Evolutionary conservation across 2,113 vertebrate genomes (phyloP).

Genomic region (Stegastes partitus): DNA sequence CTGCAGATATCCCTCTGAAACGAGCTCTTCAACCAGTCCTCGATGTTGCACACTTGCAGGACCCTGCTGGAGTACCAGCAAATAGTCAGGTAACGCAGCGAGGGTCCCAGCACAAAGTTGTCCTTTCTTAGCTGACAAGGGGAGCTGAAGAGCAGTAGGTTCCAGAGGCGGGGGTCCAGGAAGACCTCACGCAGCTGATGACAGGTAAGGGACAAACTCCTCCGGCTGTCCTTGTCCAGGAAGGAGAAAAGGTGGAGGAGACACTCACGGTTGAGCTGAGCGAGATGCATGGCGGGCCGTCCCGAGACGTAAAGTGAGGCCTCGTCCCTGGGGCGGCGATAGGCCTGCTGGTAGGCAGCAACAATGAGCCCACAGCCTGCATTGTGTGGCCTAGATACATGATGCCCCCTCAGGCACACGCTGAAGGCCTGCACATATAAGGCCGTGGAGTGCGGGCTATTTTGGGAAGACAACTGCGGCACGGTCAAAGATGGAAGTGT

Average conservation of each 20-base stretch:
- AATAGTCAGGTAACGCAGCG: slow-evolving; percentile 88
- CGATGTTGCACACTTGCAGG: slow-evolving; percentile 91
- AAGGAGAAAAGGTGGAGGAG: slow-evolving; percentile 95
- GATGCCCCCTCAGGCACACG: slow-evolving; percentile 79
- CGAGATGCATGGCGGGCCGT: slow-evolving; percentile 86
- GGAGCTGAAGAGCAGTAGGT: slow-evolving; percentile 88
- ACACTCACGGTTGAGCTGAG: slow-evolving; percentile 91
- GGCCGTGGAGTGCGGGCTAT: slow-evolving; percentile 89
- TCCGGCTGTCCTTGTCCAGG: slow-evolving; percentile 92
- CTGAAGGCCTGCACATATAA: slow-evolving; percentile 91
- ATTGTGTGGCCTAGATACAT: slow-evolving; percentile 82
- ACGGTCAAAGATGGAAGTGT: slow-evolving; percentile 77
- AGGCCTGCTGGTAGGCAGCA: slow-evolving; percentile 64
- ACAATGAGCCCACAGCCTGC: slow-evolving; percentile 66
- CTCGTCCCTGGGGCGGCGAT: slow-evolving; percentile 42
- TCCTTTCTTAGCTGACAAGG: slow-evolving; percentile 88
- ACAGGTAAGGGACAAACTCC: slow-evolving; percentile 89
- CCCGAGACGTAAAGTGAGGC: slow-evolving; percentile 38
- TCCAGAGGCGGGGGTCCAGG: slow-evolving; percentile 91
- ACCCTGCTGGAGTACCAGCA: slow-evolving; percentile 94
- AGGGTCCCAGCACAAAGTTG: slow-evolving; percentile 91
- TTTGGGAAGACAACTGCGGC: slow-evolving; percentile 88
- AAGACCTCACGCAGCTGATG: slow-evolving; percentile 85
- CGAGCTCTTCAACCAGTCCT: slow-evolving; percentile 92
- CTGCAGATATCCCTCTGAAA: slow-evolving; percentile 93